Evolutionary conservation across 2,888 invertebrate genomes (phyloP), one percentile per base, ranked within the genome.

Genomic region (Petrophora chlorosata): DNA sequence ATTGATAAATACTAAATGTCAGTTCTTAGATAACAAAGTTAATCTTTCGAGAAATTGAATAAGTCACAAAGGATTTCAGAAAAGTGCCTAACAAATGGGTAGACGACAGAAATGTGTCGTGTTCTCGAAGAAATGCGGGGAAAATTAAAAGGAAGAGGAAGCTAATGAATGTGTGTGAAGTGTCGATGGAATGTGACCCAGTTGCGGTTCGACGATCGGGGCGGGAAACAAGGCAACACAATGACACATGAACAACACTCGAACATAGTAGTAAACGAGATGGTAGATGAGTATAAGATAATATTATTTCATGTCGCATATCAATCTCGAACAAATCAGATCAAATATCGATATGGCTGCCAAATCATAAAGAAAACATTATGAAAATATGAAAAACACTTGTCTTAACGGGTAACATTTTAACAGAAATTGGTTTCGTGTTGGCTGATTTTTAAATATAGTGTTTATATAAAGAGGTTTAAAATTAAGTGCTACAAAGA

Each of bases 11-110:
- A 30, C 3, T 34, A 7, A 23, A 40, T 43, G 47, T 45, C 49
- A 52, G 47, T 40, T 40, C 32, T 60, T 56, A 82, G 76, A 71
- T 82, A 83, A 79, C 67, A 64, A 57, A 65, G 63, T 73, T 77
- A 78, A 79, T 78, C 68, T 67, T 58, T 61, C 53, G 62, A 63
- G 64, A 76, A 81, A 79, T 80, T 82, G 73, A 79, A 76, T 83
- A 81, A 85, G 77, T 70, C 57, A 65, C 73, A 65, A 66, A 67
- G 62, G 63, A 40, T 70, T 73, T 69, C 59, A 65, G 63, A 65
- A 70, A 74, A 73, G 67, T 60, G 59, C 51, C 64, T 61, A 58
- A 69, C 65, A 73, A 76, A 73, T 79, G 66, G 73, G 66, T 61
- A 68, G 67, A 26, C 64, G 78, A 79, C 77, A 76, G 66, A 79